These are phyloP conservation scores for Crocodylus rhombifer DNA, from an alignment of 2,797 vertebrate genomes.

Conservation along the genomic window DNA sequence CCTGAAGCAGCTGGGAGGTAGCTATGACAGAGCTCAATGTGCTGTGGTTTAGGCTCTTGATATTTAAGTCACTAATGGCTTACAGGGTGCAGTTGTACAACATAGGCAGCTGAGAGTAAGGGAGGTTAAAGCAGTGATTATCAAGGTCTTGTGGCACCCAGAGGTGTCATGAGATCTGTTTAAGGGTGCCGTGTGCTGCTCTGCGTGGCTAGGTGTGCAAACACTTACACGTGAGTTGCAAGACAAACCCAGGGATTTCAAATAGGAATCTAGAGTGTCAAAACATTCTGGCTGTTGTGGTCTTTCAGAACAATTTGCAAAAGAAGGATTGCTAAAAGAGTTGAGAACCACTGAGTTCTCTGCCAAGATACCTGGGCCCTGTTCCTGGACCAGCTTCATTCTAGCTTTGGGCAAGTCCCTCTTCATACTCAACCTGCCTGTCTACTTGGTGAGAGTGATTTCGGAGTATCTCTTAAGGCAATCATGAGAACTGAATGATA, in stretches of 20 bases:
- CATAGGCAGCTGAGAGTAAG: too few relatives aligned
- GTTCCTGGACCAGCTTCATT: neutral
- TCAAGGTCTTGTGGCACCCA: too few relatives aligned
- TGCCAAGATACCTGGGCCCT: neutral
- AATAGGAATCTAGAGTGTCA: too few relatives aligned
- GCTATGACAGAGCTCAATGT: neutral
- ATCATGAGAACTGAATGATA: neutral
- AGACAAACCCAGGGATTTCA: too few relatives aligned
- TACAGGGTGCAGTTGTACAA: fast-evolving
- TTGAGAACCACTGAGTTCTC: too few relatives aligned
- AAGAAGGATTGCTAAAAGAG: too few relatives aligned
- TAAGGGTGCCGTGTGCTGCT: too few relatives aligned
- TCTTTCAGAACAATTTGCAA: too few relatives aligned
- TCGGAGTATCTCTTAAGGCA: neutral
- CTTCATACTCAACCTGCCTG: neutral
- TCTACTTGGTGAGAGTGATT: neutral
- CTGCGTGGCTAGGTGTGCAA: too few relatives aligned
- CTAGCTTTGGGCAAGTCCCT: neutral
- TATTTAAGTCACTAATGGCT: neutral
- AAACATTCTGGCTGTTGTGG: too few relatives aligned
- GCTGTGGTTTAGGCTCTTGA: neutral
- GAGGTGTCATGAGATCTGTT: too few relatives aligned
- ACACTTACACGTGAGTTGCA: too few relatives aligned
- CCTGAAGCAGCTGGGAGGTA: fast-evolving
- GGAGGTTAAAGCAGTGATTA: neutral